phyloP scores from a whole-genome alignment of 2,113 vertebrate species.

The Stomatorhinus ivindoensis region DNA sequence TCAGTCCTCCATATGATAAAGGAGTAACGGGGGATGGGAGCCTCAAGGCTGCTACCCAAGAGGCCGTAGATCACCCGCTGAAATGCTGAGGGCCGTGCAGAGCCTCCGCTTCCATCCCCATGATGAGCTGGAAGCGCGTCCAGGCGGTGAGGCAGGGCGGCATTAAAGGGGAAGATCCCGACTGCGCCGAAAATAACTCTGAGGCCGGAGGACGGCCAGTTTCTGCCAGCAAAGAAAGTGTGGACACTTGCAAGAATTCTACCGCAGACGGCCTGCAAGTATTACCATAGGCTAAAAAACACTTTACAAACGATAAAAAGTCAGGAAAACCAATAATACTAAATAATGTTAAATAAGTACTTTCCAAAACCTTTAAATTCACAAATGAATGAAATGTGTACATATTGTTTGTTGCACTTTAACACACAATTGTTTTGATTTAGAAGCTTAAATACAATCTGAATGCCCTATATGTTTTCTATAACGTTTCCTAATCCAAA shows the following conservation, averaged over 20 bases:
- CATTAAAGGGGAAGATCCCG: conserved; percentile 7
- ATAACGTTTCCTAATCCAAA: not conserved
- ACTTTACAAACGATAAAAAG: not conserved
- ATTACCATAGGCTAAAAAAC: not conserved
- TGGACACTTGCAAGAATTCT: not conserved
- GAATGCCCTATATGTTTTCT: not conserved
- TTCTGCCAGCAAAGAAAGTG: not conserved
- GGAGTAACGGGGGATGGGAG: not conserved
- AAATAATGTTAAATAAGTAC: not conserved
- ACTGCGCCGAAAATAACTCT: not conserved
- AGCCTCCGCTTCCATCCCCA: not conserved
- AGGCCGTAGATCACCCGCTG: not conserved
- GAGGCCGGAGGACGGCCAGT: not conserved
- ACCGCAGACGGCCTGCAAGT: not conserved
- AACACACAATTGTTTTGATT: not conserved
- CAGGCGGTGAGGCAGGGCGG: not conserved
- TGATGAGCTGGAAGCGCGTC: not conserved
- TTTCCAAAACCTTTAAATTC: not conserved
- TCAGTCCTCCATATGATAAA: not conserved
- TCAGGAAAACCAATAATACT: not conserved
- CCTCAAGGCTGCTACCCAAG: not conserved
- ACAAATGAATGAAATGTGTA: not conserved
- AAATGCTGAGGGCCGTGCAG: not conserved
- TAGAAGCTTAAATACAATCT: not conserved
- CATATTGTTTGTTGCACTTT: not conserved